Evolutionary conservation across 2,113 vertebrate genomes (phyloP), one percentile per base, ranked within the genome.

Genomic region (Dromiciops gliroides): DNA sequence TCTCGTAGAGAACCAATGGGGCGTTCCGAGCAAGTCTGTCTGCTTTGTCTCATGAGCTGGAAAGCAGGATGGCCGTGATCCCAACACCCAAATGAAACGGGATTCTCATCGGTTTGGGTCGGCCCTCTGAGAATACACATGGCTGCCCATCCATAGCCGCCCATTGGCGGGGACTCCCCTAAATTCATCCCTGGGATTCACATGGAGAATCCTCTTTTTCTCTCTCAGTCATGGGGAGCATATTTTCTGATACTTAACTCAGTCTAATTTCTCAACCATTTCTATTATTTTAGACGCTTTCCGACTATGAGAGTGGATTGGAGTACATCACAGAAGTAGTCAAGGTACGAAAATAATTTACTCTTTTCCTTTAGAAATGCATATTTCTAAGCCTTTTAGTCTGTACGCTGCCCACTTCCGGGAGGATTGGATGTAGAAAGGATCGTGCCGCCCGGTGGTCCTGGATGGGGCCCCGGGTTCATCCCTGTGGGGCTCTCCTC

Each of bases 281-380:
- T 90, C 51, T 92, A 51, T 96, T 37, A 95, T 96, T 98, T 91
- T 94, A 99, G 99, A 99, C 98, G 91, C 98, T 99, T 95, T 99
- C 99, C 89, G 99, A 99, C 94, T 98, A 99, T 98, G 99, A 99
- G 12, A 97, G 95, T 91, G 98, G 98, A 8, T 97, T 99, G 91
- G 97, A 97, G 16, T 99, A 99, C 93, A 99, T 99, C 98, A 99
- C 99, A 22, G 99, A 99, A 90, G 95, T 99, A 56, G 98, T 98
- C 92, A 98, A 99, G 99, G 99, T 99, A 98, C 92, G 97, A 91
- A 56, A 90, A 91, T 37, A 0, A 2, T 94, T 95, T 44, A 10
- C 37, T 48, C 44, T 92, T 67, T 83, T 95, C 0, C 89, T 95
- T 95, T 56, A 91, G 88, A 96, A 90, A 83, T n/a, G 26, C 31